Evolutionary conservation across 2,797 vertebrate species (phyloP).

Genomic region (Phalloptychus januarius): DNA sequence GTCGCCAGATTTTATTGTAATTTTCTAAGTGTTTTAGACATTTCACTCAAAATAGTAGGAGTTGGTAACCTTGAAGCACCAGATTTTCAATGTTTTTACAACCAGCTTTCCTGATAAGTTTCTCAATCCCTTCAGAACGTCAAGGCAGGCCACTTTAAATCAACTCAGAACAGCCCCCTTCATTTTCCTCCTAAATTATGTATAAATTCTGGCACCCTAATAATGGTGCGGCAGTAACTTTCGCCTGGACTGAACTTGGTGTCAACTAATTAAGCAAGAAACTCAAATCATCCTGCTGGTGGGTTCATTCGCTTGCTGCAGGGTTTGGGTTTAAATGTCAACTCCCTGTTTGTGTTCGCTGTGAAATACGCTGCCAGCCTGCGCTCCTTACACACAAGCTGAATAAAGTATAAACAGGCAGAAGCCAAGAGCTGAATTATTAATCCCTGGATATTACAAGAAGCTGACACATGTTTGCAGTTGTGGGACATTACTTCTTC

Average conservation of each 20-base stretch:
- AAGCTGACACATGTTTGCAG: constrained; percentile 57
- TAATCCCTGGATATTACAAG: constrained; percentile 59
- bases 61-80: not conserved
- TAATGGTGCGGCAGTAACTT: constrained; percentile 47
- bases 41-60: not conserved
- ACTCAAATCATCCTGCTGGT: constrained; percentile 60
- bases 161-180: constrained; percentile 13
- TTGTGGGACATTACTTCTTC: constrained; percentile 59
- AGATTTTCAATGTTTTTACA: not conserved
- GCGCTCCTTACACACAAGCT: constrained; percentile 27
- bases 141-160: constrained; percentile 32
- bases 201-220: constrained; percentile 41
- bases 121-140: constrained; percentile 28
- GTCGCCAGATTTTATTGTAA: not conserved
- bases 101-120: constrained; percentile 7
- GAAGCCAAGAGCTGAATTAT: constrained; percentile 54
- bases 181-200: constrained; percentile 49
- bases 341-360: constrained; percentile 56
- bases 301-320: constrained; percentile 44
- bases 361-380: constrained; percentile 35
- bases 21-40: not conserved
- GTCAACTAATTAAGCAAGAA: constrained; percentile 71
- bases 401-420: constrained; percentile 49
- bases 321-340: constrained; percentile 74
- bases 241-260: constrained; percentile 46